Percentiles rank a stretch among this genome's conserved stretches.
phyloP scores from a whole-genome alignment of 2,888 invertebrate genomes.

The Apomyelois bistriatella region DNA sequence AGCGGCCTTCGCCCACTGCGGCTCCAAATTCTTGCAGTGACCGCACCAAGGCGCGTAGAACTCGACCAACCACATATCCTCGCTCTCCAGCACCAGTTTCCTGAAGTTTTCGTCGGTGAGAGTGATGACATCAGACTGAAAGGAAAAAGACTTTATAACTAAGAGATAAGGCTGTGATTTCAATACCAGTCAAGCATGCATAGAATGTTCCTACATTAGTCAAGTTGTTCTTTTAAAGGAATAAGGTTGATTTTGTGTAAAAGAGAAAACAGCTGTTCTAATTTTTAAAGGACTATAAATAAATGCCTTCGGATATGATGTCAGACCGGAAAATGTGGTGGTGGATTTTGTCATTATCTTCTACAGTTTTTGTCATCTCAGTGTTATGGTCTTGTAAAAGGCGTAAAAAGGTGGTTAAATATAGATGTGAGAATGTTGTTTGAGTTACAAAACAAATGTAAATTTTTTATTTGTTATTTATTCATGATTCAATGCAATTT shows the following conservation, averaged over 20 bases:
- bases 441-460: no score
- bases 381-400: neutral
- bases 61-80: conserved; percentile 98
- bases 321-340: conserved; percentile 7
- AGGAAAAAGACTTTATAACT: conserved; percentile 17
- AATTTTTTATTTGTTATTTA: no score
- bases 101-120: conserved; percentile 98
- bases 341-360: conserved; percentile 10
- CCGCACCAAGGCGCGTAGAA: conserved; percentile 99
- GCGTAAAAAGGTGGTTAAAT: neutral
- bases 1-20: conserved; percentile 98
- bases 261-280: no score
- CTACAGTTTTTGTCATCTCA: neutral
- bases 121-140: conserved; percentile 87
- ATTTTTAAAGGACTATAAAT: no score
- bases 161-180: no score
- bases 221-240: no score
- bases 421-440: no score
- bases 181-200: no score
- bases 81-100: conserved; percentile 92
- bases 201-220: no score
- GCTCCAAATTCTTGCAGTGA: conserved; percentile 97
- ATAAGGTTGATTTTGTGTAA: no score
- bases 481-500: no score
- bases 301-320: no score